These are phyloP conservation scores for Rhinopomastus cyanomelas DNA, from an alignment of 2,113 vertebrate species.

Conservation along the genomic window DNA sequence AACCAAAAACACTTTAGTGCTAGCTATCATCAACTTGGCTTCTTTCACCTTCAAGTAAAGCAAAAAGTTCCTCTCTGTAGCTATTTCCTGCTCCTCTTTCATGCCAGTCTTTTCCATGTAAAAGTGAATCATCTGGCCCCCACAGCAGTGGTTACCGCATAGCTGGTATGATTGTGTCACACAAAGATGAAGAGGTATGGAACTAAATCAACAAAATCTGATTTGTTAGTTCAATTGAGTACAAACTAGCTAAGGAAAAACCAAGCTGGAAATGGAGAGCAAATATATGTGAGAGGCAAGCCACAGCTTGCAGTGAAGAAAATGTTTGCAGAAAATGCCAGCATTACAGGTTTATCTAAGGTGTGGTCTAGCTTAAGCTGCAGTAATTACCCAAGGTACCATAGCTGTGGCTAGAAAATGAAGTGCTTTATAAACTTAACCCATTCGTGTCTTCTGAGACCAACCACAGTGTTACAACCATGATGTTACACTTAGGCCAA, in stretches of 20 bases:
- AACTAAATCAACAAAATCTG: conserved; percentile 77
- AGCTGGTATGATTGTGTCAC: conserved; percentile 63
- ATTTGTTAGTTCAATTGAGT: conserved; percentile 78
- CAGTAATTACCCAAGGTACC: conserved; percentile 87
- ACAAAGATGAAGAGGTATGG: conserved; percentile 62
- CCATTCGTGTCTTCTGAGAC: conserved; percentile 48
- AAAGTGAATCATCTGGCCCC: not conserved
- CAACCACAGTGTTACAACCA: conserved; percentile 51
- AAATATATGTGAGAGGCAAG: conserved; percentile 84
- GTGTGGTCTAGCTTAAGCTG: conserved; percentile 90
- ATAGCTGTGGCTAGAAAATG: conserved; percentile 75
- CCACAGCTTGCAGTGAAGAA: conserved; percentile 86
- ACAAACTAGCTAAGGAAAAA: conserved; percentile 78
- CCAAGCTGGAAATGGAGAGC: conserved; percentile 73
- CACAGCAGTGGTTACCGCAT: not conserved
- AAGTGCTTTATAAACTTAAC: conserved; percentile 75
- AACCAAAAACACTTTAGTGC: not conserved
- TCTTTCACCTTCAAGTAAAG: conserved; percentile 30
- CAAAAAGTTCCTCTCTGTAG: conserved; percentile 21
- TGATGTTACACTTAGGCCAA: not conserved
- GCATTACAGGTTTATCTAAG: conserved; percentile 97
- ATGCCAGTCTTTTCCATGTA: not conserved
- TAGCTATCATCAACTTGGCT: not conserved
- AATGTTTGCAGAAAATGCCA: conserved; percentile 90
- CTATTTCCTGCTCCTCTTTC: not conserved